Base-by-base conservation (phyloP, 2,797 vertebrate genomes). In the Neostethus bicornis region DNA sequence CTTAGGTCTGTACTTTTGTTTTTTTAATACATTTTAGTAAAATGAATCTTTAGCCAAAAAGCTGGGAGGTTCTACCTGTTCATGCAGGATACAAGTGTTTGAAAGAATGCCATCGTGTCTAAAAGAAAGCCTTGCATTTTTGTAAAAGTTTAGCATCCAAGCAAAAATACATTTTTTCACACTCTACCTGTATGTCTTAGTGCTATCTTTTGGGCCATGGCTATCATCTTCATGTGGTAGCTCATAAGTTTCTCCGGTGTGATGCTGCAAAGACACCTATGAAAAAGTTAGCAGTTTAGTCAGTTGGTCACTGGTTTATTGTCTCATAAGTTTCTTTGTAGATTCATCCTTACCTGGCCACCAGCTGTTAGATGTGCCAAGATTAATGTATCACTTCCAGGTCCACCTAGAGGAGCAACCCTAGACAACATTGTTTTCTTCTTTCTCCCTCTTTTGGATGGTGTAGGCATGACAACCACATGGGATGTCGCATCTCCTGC, bases 181-280 rank as follows among this genome's bases (percentile, higher is more conserved):
- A 25, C 28, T 12, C 2, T 90, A 93, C 97, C 96, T 95, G 89
- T 99, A 99, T 0, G 95, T 97, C 86, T 98, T 99, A 58, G 84
- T 87, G 66, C 93, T 93, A 43, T 99, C 97, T 83, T 97, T 99
- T 54, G 75, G 77, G 13, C 75, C 70, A 1, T 93, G 94, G 75
- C 93, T 93, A 37, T 96, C 95, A 2, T 97, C 96, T 69, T 95
- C 94, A 2, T 94, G 93, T 13, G 95, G 92, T 61, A 98, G 85
- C 59, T 96, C 93, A 46, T 96, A 98, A 0, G 94, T 95, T 75
- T 97, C 94, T 0, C 85, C 92, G 6, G 70, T 21, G 49, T 89
- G 89, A 75, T 91, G 90, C 78, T 91, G 85, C 69, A 81, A 61
- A 69, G 71, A 76, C 14, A 90, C 72, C 85, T 85, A 58, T 51